Evolutionary conservation across 2,113 vertebrate species (phyloP).

Genomic region (Tinamus guttatus): DNA sequence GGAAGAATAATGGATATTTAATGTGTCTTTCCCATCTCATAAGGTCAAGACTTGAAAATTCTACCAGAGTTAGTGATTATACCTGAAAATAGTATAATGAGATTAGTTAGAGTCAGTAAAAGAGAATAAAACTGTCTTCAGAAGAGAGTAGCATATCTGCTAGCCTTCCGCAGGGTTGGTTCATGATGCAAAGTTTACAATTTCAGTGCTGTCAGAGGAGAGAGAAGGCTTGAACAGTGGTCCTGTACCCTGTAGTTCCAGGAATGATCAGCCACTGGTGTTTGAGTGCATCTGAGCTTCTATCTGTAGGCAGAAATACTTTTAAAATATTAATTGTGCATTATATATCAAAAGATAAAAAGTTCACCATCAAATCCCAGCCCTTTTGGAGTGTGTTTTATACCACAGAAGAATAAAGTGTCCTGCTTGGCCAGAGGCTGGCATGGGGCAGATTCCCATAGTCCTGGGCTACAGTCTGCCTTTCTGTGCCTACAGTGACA

Average conservation of each 20-base stretch:
- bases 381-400: neutral
- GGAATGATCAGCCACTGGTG: neutral
- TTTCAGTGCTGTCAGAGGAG: neutral
- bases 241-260: neutral
- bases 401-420: neutral
- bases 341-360: neutral
- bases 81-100: neutral
- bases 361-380: neutral
- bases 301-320: neutral
- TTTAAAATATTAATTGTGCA: neutral
- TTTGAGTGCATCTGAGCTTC: neutral
- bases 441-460: neutral
- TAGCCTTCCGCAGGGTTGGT: neutral
- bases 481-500: neutral
- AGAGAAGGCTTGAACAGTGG: neutral
- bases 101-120: neutral
- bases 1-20: neutral
- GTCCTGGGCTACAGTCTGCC: neutral
- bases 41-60: neutral
- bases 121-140: neutral
- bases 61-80: neutral
- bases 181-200: neutral
- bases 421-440: neutral
- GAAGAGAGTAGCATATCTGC: neutral
- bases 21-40: neutral